phyloP scores from a whole-genome alignment of 2,888 invertebrate species.

The Phorcus lineatus region DNA sequence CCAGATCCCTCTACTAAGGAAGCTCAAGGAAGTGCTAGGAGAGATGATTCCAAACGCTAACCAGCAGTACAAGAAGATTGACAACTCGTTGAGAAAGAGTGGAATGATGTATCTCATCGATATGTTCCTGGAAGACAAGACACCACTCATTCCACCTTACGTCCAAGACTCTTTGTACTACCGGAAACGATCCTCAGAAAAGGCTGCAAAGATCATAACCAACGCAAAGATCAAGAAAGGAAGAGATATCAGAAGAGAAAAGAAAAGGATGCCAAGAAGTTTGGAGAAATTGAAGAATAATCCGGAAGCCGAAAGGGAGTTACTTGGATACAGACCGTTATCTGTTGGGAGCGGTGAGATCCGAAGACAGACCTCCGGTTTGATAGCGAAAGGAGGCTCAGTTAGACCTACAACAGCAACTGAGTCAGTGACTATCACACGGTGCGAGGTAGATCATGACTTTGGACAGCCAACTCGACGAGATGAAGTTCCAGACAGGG shows the following conservation, averaged over 20 bases:
- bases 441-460: conserved; percentile 39
- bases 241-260: conserved; percentile 38
- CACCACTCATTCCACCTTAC: conserved; percentile 63
- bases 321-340: conserved; percentile 36
- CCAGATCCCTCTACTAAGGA: conserved; percentile 49
- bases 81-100: conserved; percentile 35
- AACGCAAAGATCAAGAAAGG: conserved; percentile 21
- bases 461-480: background rate
- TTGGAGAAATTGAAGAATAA: conserved; percentile 57
- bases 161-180: conserved; percentile 66
- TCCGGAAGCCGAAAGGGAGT: conserved; percentile 54
- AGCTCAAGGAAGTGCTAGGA: conserved; percentile 46
- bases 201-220: conserved; percentile 37
- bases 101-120: conserved; percentile 51
- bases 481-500: conserved; percentile 20
- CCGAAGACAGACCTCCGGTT: background rate
- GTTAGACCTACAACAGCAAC: conserved; percentile 38
- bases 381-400: conserved; percentile 25
- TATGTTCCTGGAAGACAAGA: conserved; percentile 62
- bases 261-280: conserved; percentile 52
- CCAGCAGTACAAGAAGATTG: conserved; percentile 32
- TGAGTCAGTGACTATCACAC: conserved; percentile 44
- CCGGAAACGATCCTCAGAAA: conserved; percentile 50
- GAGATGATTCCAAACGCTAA: conserved; percentile 43
- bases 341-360: conserved; percentile 20